A percentile compares a stretch with the other conserved stretches of the same genome.
These are phyloP conservation scores for Hylyphantes graminicola DNA, from an alignment of 1,140 invertebrate species.

Conservation along the genomic window DNA sequence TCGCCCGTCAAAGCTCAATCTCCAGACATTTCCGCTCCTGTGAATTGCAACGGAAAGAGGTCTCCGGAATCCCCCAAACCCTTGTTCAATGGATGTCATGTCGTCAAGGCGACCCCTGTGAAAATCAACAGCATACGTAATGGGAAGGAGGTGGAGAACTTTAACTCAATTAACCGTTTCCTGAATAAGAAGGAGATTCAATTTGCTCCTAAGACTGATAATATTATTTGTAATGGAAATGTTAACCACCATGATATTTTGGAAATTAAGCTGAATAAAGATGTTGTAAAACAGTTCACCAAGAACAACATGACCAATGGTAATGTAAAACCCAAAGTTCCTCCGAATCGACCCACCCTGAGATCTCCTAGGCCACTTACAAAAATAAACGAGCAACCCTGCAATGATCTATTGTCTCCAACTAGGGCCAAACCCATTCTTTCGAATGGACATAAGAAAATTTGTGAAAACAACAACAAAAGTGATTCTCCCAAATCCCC, in stretches of 20 bases:
- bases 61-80: not conserved
- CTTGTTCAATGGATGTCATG: constrained; percentile 31
- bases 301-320: not conserved
- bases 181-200: constrained; percentile 32
- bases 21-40: not conserved
- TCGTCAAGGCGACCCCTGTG: constrained; percentile 25
- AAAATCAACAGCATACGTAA: constrained; percentile 14
- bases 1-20: constrained; percentile 36
- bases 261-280: constrained; percentile 16
- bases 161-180: constrained; percentile 24
- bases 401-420: not conserved
- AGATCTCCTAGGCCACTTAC: constrained; percentile 23
- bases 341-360: constrained; percentile 29
- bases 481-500: not conserved
- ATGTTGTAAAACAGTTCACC: constrained; percentile 13
- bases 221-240: constrained; percentile 31
- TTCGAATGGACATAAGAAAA: constrained; percentile 14
- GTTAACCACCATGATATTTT: not conserved
- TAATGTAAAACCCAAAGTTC: constrained; percentile 43
- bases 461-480: not conserved
- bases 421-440: constrained; percentile 1
- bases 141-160: constrained; percentile 25
- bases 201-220: constrained; percentile 21
- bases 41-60: constrained; percentile 21
- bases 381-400: not conserved